Conservation (phyloP, 2,888 invertebrate genomes). For the Gymnosoma rotundatum region DNA sequence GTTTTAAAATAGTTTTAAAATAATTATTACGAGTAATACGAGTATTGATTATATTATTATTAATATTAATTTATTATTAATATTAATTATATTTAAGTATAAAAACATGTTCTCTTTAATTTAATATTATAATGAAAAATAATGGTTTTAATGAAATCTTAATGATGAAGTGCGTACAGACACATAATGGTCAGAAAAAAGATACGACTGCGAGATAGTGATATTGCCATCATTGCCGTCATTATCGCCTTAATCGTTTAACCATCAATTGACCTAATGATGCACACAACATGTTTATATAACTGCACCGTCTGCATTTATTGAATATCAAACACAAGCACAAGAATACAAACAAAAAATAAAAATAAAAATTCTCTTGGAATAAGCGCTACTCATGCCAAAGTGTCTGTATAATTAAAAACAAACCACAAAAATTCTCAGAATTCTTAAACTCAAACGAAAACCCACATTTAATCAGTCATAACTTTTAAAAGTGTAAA, state of each 20-base stretch:
- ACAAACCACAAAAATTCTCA: constrained; percentile 3
- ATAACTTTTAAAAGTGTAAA: constrained; percentile 13
- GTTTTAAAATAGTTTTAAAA: no score
- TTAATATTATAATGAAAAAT: neutral
- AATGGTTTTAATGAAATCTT: constrained; percentile 45
- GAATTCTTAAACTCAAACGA: constrained; percentile 40
- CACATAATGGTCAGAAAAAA: constrained; percentile 17
- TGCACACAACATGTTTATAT: constrained; percentile 62
- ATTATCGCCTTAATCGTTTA: constrained; percentile 56
- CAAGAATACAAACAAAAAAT: constrained; percentile 3
- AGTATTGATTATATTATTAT: no score
- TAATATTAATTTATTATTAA: no score
- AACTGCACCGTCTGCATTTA: constrained; percentile 62
- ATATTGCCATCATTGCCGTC: constrained; percentile 40
- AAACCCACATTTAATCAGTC: constrained; percentile 39
- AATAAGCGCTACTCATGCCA: constrained; percentile 8
- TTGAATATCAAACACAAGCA: constrained; percentile 53
- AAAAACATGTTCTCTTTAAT: no score
- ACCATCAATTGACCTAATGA: constrained; percentile 64
- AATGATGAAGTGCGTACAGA: constrained; percentile 28
- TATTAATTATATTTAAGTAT: no score
- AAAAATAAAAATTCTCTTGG: constrained; percentile 4
- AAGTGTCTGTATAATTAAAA: constrained; percentile 38
- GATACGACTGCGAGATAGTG: neutral
- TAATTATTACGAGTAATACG: no score